phyloP scores from a whole-genome alignment of 2,113 vertebrate species.

The Chaenocephalus aceratus region DNA sequence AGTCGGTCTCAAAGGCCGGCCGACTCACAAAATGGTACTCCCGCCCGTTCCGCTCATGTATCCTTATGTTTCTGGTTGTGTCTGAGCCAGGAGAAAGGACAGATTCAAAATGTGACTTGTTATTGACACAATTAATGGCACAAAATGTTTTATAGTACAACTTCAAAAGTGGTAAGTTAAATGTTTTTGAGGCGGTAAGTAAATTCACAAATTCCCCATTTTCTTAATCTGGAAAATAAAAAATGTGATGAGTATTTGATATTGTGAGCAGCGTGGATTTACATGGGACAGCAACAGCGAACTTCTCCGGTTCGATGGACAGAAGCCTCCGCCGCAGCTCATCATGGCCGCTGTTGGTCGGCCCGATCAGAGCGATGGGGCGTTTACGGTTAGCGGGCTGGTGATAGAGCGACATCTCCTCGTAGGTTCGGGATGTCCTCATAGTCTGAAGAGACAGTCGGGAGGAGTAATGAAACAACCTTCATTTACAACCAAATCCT shows the following conservation, averaged over 20 bases:
- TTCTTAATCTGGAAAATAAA: neutral
- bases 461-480: constrained; percentile 26
- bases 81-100: constrained; percentile 77
- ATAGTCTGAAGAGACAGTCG: constrained; percentile 82
- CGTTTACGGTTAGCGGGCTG: constrained; percentile 94
- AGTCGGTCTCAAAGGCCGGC: constrained; percentile 89
- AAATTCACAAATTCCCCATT: neutral
- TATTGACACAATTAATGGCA: too few relatives aligned
- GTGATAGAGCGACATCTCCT: constrained; percentile 98
- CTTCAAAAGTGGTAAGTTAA: too few relatives aligned
- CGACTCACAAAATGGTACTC: constrained; percentile 95
- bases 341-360: constrained; percentile 92
- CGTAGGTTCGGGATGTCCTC: constrained; percentile 96
- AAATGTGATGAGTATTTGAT: neutral
- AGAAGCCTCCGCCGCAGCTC: constrained; percentile 92
- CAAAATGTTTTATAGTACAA: too few relatives aligned
- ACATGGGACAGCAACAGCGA: constrained; percentile 94
- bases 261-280: constrained; percentile 54
- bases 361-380: constrained; percentile 92
- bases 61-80: constrained; percentile 90
- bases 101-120: neutral
- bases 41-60: constrained; percentile 91
- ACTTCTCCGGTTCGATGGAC: constrained; percentile 89
- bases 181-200: neutral
- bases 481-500: constrained; percentile 18